phyloP scores from a whole-genome alignment of 2,888 invertebrate genomes.

The Eupithecia inturbata region DNA sequence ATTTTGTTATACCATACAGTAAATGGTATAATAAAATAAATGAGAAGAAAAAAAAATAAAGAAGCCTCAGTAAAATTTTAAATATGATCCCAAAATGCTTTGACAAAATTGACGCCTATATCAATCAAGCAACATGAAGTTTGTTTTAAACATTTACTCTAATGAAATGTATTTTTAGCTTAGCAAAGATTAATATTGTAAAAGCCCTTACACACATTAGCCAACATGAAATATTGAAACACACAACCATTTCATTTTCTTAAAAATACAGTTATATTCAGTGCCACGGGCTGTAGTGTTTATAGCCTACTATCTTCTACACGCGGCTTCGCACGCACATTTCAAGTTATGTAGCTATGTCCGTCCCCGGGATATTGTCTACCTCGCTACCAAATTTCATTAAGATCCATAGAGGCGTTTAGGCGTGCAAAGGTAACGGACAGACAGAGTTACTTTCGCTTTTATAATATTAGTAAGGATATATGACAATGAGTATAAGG shows the following conservation, averaged over 20 bases:
- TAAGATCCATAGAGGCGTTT: no score
- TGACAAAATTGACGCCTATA: background rate
- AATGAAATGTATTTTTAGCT: slow-evolving; percentile 20
- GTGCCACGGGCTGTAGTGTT: background rate
- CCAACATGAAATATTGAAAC: background rate
- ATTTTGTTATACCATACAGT: background rate
- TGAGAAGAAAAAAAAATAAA: background rate
- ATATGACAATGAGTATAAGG: background rate
- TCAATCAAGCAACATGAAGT: slow-evolving; percentile 1
- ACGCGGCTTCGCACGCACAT: no score
- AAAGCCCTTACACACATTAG: background rate
- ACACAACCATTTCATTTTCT: background rate
- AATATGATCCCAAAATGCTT: background rate
- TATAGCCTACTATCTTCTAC: no score
- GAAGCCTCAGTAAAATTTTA: background rate
- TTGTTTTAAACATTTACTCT: slow-evolving; percentile 16
- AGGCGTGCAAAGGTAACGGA: no score
- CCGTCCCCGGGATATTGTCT: no score
- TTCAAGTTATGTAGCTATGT: no score
- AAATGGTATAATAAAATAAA: background rate
- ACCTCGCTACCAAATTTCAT: no score
- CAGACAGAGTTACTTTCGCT: no score
- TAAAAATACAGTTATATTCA: background rate
- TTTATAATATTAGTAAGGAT: no score
- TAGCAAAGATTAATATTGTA: slow-evolving; percentile 16